phyloP scores from a whole-genome alignment of 2,888 invertebrate species.

The Diabrotica balteata region DNA sequence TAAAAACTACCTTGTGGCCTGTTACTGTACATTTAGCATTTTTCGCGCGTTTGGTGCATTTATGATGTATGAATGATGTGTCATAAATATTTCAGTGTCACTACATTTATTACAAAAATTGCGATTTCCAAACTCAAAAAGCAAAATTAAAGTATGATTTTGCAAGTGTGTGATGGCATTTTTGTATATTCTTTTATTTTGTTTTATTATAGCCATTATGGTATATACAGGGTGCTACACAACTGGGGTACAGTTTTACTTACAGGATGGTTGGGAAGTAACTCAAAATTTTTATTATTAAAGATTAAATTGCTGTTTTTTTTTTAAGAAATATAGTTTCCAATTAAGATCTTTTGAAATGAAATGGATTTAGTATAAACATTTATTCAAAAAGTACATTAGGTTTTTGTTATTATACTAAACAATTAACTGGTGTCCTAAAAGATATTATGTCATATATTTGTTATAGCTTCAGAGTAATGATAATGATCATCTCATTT shows the following conservation, averaged over 20 bases:
- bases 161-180: conserved; percentile 52
- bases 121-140: conserved; percentile 22
- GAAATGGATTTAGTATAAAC: too few species aligned
- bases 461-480: too few species aligned
- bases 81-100: conserved; percentile 13
- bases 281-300: too few species aligned
- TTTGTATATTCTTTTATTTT: conserved; percentile 31
- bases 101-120: conserved; percentile 26
- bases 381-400: too few species aligned
- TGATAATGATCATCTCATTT: too few species aligned
- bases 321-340: too few species aligned
- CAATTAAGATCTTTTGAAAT: too few species aligned
- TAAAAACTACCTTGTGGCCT: background rate
- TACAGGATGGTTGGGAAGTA: conserved; percentile 6
- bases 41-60: conserved; percentile 12
- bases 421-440: too few species aligned
- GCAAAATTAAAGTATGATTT: conserved; percentile 28
- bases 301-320: too few species aligned
- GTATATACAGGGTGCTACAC: conserved; percentile 34
- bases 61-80: conserved; percentile 12
- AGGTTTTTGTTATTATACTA: too few species aligned
- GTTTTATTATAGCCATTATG: conserved; percentile 29
- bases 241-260: conserved; percentile 1
- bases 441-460: too few species aligned
- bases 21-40: conserved; percentile 17